Conservation (phyloP, 2,113 vertebrate species). For the Neogale vison region DNA sequence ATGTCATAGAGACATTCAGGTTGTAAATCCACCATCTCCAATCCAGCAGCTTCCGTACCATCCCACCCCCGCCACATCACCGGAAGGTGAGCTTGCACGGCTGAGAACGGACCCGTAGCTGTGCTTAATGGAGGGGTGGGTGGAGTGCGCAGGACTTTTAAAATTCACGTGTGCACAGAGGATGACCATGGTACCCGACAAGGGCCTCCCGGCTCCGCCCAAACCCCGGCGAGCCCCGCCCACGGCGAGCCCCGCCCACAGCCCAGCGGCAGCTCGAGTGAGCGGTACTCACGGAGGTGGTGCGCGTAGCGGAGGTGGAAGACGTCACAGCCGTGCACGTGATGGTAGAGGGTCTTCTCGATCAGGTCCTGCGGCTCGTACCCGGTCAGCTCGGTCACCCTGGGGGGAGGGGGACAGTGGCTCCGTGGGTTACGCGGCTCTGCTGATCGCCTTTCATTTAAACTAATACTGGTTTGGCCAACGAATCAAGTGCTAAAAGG, state of each 20-base stretch:
- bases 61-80: background rate
- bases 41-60: too few species aligned
- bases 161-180: accelerated
- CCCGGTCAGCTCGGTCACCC: conserved; percentile 95
- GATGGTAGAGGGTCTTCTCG: conserved; percentile 97
- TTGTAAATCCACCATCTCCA: background rate
- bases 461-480: conserved; percentile 7
- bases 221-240: background rate
- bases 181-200: accelerated
- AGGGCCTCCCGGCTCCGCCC: accelerated
- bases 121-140: background rate
- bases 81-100: accelerated
- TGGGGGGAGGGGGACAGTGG: conserved; percentile 74
- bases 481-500: conserved; percentile 51
- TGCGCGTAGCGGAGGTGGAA: conserved; percentile 95
- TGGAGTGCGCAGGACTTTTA: too few species aligned
- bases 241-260: accelerated
- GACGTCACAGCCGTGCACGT: conserved; percentile 93
- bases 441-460: background rate
- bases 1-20: background rate
- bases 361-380: conserved; percentile 97
- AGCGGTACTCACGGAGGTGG: conserved; percentile 90
- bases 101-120: accelerated
- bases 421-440: conserved; percentile 22
- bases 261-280: accelerated